These are phyloP conservation scores for Notodonta dromedarius DNA, from an alignment of 2,888 invertebrate species.

Conservation along the genomic window DNA sequence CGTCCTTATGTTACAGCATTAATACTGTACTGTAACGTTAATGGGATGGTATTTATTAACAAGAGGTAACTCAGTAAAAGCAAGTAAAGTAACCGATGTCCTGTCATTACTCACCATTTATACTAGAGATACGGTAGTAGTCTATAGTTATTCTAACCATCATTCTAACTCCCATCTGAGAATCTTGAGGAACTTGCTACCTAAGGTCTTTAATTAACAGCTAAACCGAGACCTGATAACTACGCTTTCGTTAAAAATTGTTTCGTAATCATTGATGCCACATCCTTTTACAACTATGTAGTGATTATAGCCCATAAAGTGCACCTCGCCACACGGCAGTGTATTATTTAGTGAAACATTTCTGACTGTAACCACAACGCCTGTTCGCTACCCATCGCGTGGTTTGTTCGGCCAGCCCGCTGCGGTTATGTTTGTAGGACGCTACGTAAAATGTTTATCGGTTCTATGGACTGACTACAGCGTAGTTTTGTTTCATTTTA, in stretches of 20 bases:
- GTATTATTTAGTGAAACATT: conserved; percentile 39
- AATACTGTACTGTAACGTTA: too few species aligned
- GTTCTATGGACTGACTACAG: conserved; percentile 27
- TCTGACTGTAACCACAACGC: conserved; percentile 37
- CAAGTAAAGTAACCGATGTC: too few species aligned
- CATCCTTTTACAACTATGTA: conserved; percentile 40
- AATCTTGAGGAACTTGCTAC: not conserved
- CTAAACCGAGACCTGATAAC: not conserved
- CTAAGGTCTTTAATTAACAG: too few species aligned
- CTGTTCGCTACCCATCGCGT: conserved; percentile 38
- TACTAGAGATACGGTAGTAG: too few species aligned
- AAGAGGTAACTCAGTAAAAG: too few species aligned
- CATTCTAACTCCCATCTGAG: too few species aligned
- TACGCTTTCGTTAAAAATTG: conserved; percentile 15
- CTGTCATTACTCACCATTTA: too few species aligned
- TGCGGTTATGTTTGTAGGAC: conserved; percentile 28
- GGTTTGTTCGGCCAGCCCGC: conserved; percentile 18
- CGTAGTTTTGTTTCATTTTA: conserved; percentile 7
- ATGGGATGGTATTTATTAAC: too few species aligned
- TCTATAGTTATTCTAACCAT: too few species aligned
- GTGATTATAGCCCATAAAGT: conserved; percentile 39
- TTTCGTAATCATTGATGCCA: conserved; percentile 24
- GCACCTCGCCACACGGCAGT: conserved; percentile 25
- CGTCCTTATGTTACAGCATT: too few species aligned
- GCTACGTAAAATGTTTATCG: conserved; percentile 30